Conservation (phyloP, 37 sponge, comb jelly and placozoan genomes). For the Cliona cf. orientalis region DNA sequence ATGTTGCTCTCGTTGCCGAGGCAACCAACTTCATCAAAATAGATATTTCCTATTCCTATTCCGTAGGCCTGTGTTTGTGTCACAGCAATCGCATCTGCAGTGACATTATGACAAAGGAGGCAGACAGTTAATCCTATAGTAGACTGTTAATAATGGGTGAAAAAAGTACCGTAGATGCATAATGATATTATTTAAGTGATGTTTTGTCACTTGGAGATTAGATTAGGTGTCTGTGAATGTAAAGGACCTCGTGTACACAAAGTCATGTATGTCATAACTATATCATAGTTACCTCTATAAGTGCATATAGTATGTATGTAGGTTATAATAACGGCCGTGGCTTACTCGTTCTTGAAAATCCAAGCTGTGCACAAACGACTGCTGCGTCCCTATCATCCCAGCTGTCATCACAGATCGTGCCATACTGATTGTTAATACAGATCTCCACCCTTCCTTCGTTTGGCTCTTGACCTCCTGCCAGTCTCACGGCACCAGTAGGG, state of each 20-base stretch:
- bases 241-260: too few relatives aligned
- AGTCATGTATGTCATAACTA: too few relatives aligned
- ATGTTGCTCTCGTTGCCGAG: conserved; percentile 44
- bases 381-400: conserved; percentile 39
- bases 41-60: conserved; percentile 40
- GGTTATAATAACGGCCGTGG: too few relatives aligned
- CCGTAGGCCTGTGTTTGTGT: conserved; percentile 13
- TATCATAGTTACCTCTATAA: too few relatives aligned
- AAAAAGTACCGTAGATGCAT: not conserved
- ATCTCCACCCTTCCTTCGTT: conserved; percentile 55
- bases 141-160: too few relatives aligned
- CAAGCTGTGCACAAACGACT: conserved; percentile 47
- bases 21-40: conserved; percentile 53
- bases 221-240: too few relatives aligned
- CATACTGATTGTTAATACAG: conserved; percentile 34
- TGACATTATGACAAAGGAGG: too few relatives aligned
- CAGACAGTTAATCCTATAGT: too few relatives aligned
- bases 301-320: too few relatives aligned
- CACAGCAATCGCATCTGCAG: conserved; percentile 40
- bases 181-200: not conserved
- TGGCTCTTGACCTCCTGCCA: conserved; percentile 4
- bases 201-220: not conserved
- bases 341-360: conserved; percentile 17
- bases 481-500: conserved; percentile 24
- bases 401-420: conserved; percentile 60